Percentiles rank a stretch among this genome's conserved stretches.
Conservation (phyloP, 2,797 vertebrate species). For the Distichodus sexfasciatus region DNA sequence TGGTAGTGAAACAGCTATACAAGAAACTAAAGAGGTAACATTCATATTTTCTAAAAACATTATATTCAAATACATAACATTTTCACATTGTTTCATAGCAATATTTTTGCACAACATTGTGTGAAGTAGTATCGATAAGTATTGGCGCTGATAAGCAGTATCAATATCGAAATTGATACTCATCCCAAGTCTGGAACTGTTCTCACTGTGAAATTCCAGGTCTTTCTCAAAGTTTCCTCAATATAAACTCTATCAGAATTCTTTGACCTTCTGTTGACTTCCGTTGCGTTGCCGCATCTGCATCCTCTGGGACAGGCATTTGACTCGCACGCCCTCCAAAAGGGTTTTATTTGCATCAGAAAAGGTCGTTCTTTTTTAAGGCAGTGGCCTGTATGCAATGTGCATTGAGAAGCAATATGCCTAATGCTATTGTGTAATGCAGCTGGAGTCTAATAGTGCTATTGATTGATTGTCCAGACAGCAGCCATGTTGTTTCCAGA, state of each 20-base stretch:
- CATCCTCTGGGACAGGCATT: neutral
- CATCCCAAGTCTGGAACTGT: no score
- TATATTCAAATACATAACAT: no score
- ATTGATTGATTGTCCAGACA: conserved; percentile 41
- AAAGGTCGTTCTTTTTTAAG: conserved; percentile 33
- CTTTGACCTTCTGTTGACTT: conserved; percentile 7
- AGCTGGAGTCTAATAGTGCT: conserved; percentile 34
- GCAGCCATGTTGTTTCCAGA: conserved; percentile 37
- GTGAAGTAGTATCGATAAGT: no score
- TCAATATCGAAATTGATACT: no score
- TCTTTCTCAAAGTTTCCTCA: neutral
- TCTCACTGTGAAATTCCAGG: no score
- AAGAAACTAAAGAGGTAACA: no score
- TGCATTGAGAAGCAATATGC: conserved; percentile 43
- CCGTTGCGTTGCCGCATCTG: neutral
- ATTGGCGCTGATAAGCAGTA: no score
- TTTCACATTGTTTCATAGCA: no score
- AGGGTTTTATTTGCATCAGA: conserved; percentile 33
- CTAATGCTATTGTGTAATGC: conserved; percentile 44
- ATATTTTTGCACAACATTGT: no score
- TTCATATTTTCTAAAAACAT: no score
- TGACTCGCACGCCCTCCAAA: conserved; percentile 21
- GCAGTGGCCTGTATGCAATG: conserved; percentile 21
- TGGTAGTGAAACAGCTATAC: no score
- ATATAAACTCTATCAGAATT: conserved; percentile 10